Evolutionary conservation across 2,113 vertebrate species (phyloP).

Genomic region (Pollimyrus isidori): DNA sequence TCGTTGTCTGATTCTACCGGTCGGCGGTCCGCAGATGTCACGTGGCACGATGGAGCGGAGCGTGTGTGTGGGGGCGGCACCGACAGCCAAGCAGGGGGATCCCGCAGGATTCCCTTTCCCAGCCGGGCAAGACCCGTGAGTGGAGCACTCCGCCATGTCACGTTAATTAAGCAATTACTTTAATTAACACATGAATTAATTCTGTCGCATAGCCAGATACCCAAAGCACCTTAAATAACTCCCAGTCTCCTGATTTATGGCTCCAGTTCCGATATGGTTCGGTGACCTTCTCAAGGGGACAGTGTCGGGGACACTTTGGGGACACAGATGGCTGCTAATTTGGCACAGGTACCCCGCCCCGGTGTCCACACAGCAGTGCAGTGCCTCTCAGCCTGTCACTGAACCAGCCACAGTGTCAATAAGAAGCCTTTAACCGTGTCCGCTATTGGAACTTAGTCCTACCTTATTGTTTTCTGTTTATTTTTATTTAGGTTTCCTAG

Average conservation of each 20-base stretch:
- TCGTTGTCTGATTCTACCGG: background rate
- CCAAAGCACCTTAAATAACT: slow-evolving; percentile 2
- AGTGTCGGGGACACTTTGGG: background rate
- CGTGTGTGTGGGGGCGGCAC: background rate
- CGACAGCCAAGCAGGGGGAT: background rate
- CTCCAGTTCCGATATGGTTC: background rate
- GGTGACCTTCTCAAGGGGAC: background rate
- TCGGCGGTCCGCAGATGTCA: background rate
- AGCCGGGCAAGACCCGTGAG: background rate
- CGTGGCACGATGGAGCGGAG: background rate
- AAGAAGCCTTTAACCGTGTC: background rate
- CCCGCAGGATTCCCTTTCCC: background rate
- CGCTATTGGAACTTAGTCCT: background rate
- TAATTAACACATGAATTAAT: slow-evolving; percentile 3
- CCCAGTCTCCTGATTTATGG: background rate
- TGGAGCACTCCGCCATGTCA: background rate
- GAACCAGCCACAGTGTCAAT: background rate
- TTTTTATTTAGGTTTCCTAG: background rate
- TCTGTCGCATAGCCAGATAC: background rate
- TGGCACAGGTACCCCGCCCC: background rate
- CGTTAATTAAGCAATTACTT: background rate
- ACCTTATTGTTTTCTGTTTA: background rate
- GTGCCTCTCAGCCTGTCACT: background rate
- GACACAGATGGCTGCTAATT: background rate
- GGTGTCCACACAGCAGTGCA: background rate